Base-by-base conservation (phyloP, 2,113 vertebrate species). In the Limnothrissa miodon region DNA sequence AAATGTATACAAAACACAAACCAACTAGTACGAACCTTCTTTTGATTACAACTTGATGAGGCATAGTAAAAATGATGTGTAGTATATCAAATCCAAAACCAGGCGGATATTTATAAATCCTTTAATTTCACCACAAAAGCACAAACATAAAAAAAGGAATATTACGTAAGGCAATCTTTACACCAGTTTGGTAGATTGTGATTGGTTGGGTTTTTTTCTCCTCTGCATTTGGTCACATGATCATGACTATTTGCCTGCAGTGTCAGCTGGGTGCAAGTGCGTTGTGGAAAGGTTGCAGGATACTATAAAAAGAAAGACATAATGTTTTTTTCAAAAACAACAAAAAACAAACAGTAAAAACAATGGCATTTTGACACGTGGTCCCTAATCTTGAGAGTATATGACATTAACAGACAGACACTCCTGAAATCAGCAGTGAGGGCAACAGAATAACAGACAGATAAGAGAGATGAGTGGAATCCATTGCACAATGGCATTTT, bases 161-260 rank as follows among this genome's bases (percentile, higher is more conserved):
- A 91, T 90, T 5, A 87, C 86, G 86, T 94, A 95, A 94, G 94
- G 93, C 94, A 94, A 88, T 92, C 89, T 89, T 87, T 90, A 89
- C 88, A 92, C 89, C 88, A 89, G 90, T 91, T 89, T 89, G 87
- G 89, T 90, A 85, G 59, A 79, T 81, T 82, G 59, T 80, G 66
- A 74, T 74, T 39, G 66, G 15, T 74, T 74, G 29, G 53, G 56
- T 86, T 81, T 81, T 0, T 80, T 8, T 39, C 83, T 33, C 25
- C 88, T 86, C 87, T 74, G 29, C 80, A 78, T 45, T 88, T 59
- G 46, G 53, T 86, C 53, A 81, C 78, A 84, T 87, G 82, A 87
- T 87, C 82, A 83, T 90, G 83, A 79, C 81, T 44, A 78, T 79
- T 80, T 74, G 66, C 79, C 29, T 25, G 59, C 59, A 79, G 74